Conservation (phyloP, 2,888 invertebrate genomes). For the Xylophagus ater region DNA sequence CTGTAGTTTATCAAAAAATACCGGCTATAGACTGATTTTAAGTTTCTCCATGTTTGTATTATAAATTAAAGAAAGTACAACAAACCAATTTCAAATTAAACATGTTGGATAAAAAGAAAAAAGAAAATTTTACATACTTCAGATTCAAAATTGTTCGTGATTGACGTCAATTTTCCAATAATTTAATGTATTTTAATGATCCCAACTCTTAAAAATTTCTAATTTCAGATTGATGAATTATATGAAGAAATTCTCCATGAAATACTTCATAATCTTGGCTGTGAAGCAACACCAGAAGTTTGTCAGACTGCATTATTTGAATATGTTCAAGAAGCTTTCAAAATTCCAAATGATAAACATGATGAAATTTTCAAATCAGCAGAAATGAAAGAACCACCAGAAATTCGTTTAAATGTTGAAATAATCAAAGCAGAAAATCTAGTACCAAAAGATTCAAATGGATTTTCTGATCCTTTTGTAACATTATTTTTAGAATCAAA, state of each 20-base stretch:
- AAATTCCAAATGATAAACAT: conserved; percentile 64
- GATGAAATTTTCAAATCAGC: conserved; percentile 57
- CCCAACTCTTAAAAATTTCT: neutral
- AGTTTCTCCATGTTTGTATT: too few species aligned
- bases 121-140: too few species aligned
- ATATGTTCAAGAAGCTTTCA: conserved; percentile 69
- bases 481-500: conserved; percentile 76
- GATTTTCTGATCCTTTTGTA: conserved; percentile 96
- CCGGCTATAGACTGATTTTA: too few species aligned
- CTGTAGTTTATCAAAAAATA: too few species aligned
- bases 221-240: conserved; percentile 66
- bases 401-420: conserved; percentile 72
- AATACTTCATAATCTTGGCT: conserved; percentile 73
- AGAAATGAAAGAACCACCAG: conserved; percentile 69
- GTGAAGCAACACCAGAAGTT: conserved; percentile 59
- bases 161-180: too few species aligned
- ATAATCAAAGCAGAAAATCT: conserved; percentile 78
- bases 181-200: too few species aligned
- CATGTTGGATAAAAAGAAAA: too few species aligned
- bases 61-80: too few species aligned
- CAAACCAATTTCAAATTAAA: too few species aligned
- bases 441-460: conserved; percentile 75
- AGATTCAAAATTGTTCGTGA: too few species aligned
- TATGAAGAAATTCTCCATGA: conserved; percentile 75
- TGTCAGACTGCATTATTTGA: conserved; percentile 57